Percentiles rank a stretch among this genome's conserved stretches.
These are phyloP conservation scores for Drosophila auraria DNA, from an alignment of 1,140 invertebrate species.

Conservation along the genomic window DNA sequence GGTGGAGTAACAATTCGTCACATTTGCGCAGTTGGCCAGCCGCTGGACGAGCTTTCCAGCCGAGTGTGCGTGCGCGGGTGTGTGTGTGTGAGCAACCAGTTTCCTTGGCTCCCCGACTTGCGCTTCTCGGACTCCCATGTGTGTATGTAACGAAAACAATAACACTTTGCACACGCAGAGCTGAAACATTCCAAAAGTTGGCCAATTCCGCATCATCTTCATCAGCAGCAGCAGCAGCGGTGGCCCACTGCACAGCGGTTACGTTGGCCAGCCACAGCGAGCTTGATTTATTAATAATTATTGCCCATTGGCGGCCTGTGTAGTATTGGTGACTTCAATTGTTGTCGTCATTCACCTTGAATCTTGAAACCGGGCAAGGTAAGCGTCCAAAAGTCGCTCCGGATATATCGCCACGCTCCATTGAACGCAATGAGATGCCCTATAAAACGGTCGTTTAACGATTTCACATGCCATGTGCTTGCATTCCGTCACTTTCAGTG, in stretches of 20 bases:
- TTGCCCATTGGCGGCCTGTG: slow-evolving; percentile 13
- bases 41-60: slow-evolving; percentile 2
- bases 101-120: slow-evolving; percentile 42
- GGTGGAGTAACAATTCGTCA: not conserved
- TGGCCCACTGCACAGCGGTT: slow-evolving; percentile 21
- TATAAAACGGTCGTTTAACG: not conserved
- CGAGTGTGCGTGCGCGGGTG: slow-evolving; percentile 12
- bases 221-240: not conserved
- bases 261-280: slow-evolving; percentile 20
- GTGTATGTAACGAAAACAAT: slow-evolving; percentile 76
- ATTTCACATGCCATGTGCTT: slow-evolving; percentile 37
- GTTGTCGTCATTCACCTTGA: slow-evolving; percentile 79
- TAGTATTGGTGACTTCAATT: slow-evolving; percentile 55
- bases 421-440: slow-evolving; percentile 20
- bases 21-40: slow-evolving; percentile 30
- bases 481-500: not conserved
- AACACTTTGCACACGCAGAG: slow-evolving; percentile 57
- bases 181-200: slow-evolving; percentile 38
- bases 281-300: slow-evolving; percentile 80
- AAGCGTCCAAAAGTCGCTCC: slow-evolving; percentile 69
- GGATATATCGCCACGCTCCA: slow-evolving; percentile 54
- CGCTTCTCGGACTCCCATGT: slow-evolving; percentile 24
- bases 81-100: slow-evolving; percentile 52
- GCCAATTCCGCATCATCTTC: slow-evolving; percentile 9
- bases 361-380: slow-evolving; percentile 51